These are phyloP conservation scores for Drosophila sordidula DNA, from an alignment of 2,888 invertebrate species.

Conservation along the genomic window DNA sequence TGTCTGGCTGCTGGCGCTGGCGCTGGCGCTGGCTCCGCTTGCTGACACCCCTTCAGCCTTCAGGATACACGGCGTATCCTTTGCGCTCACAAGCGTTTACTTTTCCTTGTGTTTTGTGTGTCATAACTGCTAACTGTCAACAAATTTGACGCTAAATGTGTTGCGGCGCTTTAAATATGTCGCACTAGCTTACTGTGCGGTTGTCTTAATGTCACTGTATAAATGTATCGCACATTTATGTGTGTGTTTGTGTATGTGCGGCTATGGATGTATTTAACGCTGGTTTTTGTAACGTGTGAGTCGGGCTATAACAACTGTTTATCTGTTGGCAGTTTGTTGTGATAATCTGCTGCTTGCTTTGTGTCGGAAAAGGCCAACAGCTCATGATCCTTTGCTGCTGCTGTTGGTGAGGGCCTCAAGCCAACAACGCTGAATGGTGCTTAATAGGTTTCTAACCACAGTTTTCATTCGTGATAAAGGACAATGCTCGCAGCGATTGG, in stretches of 20 bases:
- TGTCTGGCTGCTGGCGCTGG: constrained; percentile 34
- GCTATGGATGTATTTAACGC: constrained; percentile 32
- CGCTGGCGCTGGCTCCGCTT: not conserved
- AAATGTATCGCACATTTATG: not conserved
- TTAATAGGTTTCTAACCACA: constrained; percentile 24
- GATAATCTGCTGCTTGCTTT: constrained; percentile 49
- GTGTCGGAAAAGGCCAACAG: constrained; percentile 33
- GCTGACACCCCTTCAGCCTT: not conserved
- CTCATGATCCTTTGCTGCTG: constrained; percentile 24
- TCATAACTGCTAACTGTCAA: constrained; percentile 68
- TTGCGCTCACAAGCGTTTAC: constrained; percentile 50
- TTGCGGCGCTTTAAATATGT: constrained; percentile 66
- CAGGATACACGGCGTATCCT: constrained; percentile 49
- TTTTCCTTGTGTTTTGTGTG: constrained; percentile 57
- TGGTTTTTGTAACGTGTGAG: constrained; percentile 46
- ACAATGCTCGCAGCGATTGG: constrained; percentile 11
- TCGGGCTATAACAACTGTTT: constrained; percentile 55
- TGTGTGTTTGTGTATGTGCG: constrained; percentile 2
- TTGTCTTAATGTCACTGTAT: constrained; percentile 23
- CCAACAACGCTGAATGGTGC: constrained; percentile 16
- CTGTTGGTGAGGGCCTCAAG: constrained; percentile 14
- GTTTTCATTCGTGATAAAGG: constrained; percentile 26
- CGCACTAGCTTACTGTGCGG: constrained; percentile 43
- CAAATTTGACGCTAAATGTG: constrained; percentile 75
- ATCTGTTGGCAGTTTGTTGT: constrained; percentile 48